Base-by-base conservation (phyloP, 2,797 vertebrate species). In the Lithobates sylvaticus region DNA sequence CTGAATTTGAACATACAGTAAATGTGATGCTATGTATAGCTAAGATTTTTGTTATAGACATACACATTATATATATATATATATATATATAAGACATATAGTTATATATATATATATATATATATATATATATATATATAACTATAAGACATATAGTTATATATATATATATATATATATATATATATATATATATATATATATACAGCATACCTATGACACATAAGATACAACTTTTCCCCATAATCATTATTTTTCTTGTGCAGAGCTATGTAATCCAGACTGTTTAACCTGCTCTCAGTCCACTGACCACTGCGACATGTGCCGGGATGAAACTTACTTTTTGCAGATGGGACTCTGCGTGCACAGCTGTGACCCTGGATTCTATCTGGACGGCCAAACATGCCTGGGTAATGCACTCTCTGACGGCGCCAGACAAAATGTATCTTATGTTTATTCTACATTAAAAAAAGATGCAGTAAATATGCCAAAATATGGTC, bases 241-340 rank as follows among this genome's bases (percentile, higher is more conserved):
- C 67, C 47, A 36, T 76, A 29, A 15, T 84, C 36, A 88, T 84
- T 89, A 74, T 23, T 72, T 83, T 88, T 76, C 3, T 10, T 34
- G 90, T 90, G 18, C 90, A 97, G 98, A 91, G 54, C 93, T 67
- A 68, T 99, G 98, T 90, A 95, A 96, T 34, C 76, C 92, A 0
- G 96, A 97, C 92, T 99, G 98, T 74, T 86, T 95, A 91, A 94
- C 94, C 6, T 99, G 98, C 88, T 94, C 92, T 2, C 94, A 85
- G n/a, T 91, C 92, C 42, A 90, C 94, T 0, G 95, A 96, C 71
- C 93, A 58, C 86, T 99, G 98, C 81, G 92, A 94, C 10, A 91
- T 94, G 93, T 99, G 98, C 91, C 94, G 77, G 12, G 95, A 98
- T 77, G 78, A 94, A 0, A 89, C 90, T n/a, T 93, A 92, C 65